Base-by-base conservation (phyloP, 2,797 vertebrate genomes). In the Poeciliopsis presidionis region DNA sequence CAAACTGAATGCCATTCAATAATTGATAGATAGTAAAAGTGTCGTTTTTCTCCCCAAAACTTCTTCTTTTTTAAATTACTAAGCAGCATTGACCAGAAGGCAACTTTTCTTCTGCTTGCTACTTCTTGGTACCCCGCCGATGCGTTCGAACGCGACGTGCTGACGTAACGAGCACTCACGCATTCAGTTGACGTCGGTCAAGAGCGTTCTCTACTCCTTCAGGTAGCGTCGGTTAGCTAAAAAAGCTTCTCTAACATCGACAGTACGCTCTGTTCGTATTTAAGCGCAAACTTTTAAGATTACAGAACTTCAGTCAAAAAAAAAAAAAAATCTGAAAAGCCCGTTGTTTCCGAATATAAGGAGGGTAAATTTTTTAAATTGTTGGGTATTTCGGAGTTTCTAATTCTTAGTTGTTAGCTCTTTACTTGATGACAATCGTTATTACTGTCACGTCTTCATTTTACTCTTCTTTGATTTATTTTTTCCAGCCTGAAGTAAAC, bases 141-240 rank as follows among this genome's bases (percentile, higher is more conserved):
- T 51, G 85, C 89, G 83, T 95, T 96, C 84, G 93, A 96, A 94
- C 79, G 28, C 13, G 53, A 90, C 94, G 93, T 93, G 0, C 84
- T 84, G 88, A 89, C 92, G 92, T 86, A 28, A 18, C 0, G 5
- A 0, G 0, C 45, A 47, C 71, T 75, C 25, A 47, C 12, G 79
- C 77, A 45, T 84, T 90, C 80, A 74, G 8, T 73, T 0, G 30
- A 75, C 3, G 3, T 14, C 11, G 5, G 33, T 28, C 67, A 8
- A 87, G 90, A 89, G 0, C 1, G 2, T 25, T 81, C n/a, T 13
- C 75, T 73, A n/a, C 57, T 1, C 1, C 0, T 11, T 49, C 14
- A 12, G 28, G 28, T 46, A 18, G 41, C 30, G 13, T 72, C 13
- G 75, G 39, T 71, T 45, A 43, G 16, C 4, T 53, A 22, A 22